Evolutionary conservation across 2,113 vertebrate genomes (phyloP).

Genomic region (Paramormyrops kingsleyae): DNA sequence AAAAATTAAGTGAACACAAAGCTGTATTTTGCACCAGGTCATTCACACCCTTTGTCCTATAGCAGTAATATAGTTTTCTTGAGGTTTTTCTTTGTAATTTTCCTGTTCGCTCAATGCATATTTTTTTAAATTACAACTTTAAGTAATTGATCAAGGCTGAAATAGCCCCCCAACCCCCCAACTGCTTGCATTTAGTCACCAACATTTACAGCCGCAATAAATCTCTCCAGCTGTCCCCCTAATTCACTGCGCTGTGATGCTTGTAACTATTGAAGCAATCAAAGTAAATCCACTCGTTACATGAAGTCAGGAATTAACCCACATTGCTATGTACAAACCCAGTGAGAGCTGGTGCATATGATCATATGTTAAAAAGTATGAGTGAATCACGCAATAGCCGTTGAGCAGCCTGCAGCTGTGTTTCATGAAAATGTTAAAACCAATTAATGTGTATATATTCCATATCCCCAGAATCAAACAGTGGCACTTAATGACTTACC

Average conservation of each 20-base stretch:
- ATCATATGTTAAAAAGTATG: not conserved
- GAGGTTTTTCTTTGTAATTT: not conserved
- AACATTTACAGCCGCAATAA: not conserved
- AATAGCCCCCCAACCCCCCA: not conserved
- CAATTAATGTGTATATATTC: not conserved
- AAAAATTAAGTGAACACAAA: not conserved
- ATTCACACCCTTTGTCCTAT: not conserved
- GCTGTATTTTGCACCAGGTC: not conserved
- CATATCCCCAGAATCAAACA: not conserved
- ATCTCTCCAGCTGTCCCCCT: not conserved
- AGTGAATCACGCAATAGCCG: not conserved
- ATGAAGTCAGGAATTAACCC: not conserved
- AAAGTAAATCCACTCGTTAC: not conserved
- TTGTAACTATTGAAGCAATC: not conserved
- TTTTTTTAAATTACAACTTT: not conserved
- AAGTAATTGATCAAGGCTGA: not conserved
- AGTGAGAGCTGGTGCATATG: not conserved
- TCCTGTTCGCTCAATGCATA: not conserved
- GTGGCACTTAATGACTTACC: not conserved
- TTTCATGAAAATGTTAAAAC: not conserved
- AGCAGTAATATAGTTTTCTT: not conserved
- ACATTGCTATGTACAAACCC: not conserved
- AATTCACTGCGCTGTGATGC: not conserved
- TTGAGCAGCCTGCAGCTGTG: not conserved
- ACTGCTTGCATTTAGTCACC: not conserved